Evolutionary conservation across 2,797 vertebrate genomes (phyloP), one percentile per base, ranked within the genome.

Genomic region (Gambelia wislizenii): DNA sequence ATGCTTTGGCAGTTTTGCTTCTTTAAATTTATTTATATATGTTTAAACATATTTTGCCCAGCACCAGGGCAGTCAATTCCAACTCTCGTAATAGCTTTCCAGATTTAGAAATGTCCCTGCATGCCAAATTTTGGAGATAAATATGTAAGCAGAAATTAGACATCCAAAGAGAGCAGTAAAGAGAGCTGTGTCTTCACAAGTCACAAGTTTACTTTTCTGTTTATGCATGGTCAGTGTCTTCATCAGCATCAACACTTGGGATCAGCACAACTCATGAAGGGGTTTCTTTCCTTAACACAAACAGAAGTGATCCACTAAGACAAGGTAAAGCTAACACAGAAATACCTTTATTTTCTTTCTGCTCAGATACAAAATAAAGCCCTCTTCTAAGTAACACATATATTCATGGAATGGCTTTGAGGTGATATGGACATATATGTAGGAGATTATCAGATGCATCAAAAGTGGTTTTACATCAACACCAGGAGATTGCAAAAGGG

Each of bases 131-230:
- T 82, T 80, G 8, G 0, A 7, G 49, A 3, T 59, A 44, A 30
- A 74, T 3, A 0, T 54, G 67, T 81, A 87, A 76, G 33, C 7
- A 64, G 87, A 70, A 91, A 82, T 0, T 0, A 39, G 33, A 14
- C 77, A 89, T 36, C 0, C 77, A 83, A 88, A 85, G 0, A 54
- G 33, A 79, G 27, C 42, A 49, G 42, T 18, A 84, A 54, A 56
- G 7, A n/a, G 36, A 61, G 42, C n/a, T 61, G 64, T 0, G 27
- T 72, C 59, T 89, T 52, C 44, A 49, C 69, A 89, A 33, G 85
- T 89, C 85, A 20, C 42, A 77, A 78, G 0, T 1, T 16, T 18
- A 81, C 77, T 91, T 89, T 7, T 75, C n/a, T 88, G 20, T 74
- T 82, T 74, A n/a, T 39, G 25, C 81, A 83, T 30, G 44, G 54